Conservation (phyloP, 2,113 vertebrate genomes). For the Mandrillus leucophaeus region DNA sequence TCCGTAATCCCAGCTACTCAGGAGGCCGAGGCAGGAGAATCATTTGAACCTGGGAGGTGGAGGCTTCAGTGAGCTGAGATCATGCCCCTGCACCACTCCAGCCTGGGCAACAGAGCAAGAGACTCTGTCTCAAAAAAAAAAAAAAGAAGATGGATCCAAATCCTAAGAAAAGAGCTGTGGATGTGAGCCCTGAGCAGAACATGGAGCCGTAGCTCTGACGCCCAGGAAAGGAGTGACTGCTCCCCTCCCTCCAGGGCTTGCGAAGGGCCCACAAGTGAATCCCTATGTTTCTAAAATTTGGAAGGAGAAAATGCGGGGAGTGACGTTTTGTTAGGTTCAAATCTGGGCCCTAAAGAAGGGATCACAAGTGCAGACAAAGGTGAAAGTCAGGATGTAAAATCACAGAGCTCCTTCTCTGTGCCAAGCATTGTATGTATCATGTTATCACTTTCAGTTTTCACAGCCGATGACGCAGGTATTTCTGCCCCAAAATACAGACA, state of each 20-base stretch:
- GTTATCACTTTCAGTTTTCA: not conserved
- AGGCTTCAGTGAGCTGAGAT: not conserved
- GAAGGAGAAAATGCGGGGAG: not conserved
- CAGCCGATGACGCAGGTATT: not conserved
- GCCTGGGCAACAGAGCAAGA: not conserved
- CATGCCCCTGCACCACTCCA: not conserved
- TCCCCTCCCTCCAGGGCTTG: no score
- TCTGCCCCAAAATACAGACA: not conserved
- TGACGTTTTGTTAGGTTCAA: not conserved
- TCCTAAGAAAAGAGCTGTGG: no score
- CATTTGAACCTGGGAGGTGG: not conserved
- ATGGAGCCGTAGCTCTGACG: not conserved
- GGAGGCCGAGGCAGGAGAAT: not conserved
- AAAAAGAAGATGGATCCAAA: not conserved
- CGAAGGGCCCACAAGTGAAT: not conserved
- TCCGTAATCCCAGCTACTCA: not conserved
- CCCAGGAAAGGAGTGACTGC: not conserved
- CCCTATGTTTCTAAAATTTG: not conserved
- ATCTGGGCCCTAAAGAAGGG: not conserved
- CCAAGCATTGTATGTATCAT: not conserved
- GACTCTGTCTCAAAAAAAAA: not conserved
- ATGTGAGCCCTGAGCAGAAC: not conserved
- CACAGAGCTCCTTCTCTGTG: not conserved
- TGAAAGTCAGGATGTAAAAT: fast-evolving
- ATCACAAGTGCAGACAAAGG: not conserved